Conservation (phyloP, 2,888 invertebrate genomes). For the Tricholauxania praeusta region DNA sequence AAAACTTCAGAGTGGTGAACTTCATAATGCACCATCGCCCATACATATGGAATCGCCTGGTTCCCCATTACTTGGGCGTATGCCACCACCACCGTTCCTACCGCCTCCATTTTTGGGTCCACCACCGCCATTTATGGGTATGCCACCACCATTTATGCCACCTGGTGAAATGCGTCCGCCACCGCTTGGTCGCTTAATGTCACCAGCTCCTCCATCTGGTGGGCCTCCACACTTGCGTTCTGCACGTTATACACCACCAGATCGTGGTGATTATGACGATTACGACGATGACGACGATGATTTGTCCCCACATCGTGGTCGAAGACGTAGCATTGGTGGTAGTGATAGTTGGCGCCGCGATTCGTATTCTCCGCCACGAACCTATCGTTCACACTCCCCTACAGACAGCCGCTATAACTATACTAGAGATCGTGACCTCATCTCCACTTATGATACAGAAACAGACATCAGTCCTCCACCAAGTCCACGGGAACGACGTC, state of each 20-base stretch:
- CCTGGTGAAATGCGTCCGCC: constrained; percentile 71
- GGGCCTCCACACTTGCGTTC: constrained; percentile 39
- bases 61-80: constrained; percentile 67
- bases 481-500: constrained; percentile 66
- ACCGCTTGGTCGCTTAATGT: constrained; percentile 71
- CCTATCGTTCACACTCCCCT: constrained; percentile 66
- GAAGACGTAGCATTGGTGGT: constrained; percentile 48
- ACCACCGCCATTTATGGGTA: constrained; percentile 74
- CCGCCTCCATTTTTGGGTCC: constrained; percentile 75
- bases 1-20: constrained; percentile 48
- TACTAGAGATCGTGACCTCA: constrained; percentile 70
- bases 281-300: constrained; percentile 52
- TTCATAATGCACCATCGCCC: constrained; percentile 63
- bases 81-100: constrained; percentile 73
- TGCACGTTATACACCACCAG: constrained; percentile 46
- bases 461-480: constrained; percentile 77
- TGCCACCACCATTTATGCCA: constrained; percentile 68
- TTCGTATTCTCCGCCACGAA: constrained; percentile 61
- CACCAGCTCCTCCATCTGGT: constrained; percentile 64
- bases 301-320: constrained; percentile 23
- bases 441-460: constrained; percentile 72
- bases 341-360: constrained; percentile 57
- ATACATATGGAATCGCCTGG: constrained; percentile 66
- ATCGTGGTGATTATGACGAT: constrained; percentile 46
- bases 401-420: constrained; percentile 69